Evolutionary conservation across 1,140 invertebrate genomes (phyloP), one percentile per base, ranked within the genome.

Genomic region (Radopholus similis): DNA sequence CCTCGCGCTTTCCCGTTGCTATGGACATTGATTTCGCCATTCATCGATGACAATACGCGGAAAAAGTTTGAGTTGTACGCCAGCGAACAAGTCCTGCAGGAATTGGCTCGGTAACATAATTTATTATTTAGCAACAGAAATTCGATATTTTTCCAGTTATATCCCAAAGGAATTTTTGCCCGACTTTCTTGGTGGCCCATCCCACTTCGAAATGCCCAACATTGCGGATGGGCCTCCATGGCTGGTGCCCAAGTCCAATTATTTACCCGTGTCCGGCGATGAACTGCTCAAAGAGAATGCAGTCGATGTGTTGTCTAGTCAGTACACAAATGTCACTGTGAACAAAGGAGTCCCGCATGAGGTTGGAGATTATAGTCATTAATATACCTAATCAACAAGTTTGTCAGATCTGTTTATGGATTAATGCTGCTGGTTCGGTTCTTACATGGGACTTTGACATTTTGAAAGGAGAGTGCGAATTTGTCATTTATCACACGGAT

Each of bases 381-480:
- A n/a, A 56, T 5, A 56, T 37, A 32, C 6, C 54, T 2, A 56
- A 42, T n/a, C 54, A 56, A 56, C 5, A 62, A 21, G 23, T 34
- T 58, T 40, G 5, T 5, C 28, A 64, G 64, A 83, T 85, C 44
- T 85, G 91, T 44, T 88, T 95, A 38, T 85, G 87, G 51, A 91
- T 91, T 66, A 87, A 89, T 44, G 91, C 93, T 83, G 88, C 88
- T 42, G 90, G 91, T 56, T 90, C 90, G 82, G 91, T 95, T 58
- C 87, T 96, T 13, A 95, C 92, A 18, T 96, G 93, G 93, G 93
- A 95, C 84, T 95, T 95, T 87, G 93, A 96, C 85, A 90, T 95
- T 8, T 87, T 94, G 83, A 88, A 91, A 51, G 90, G 91, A 76
- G 90, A 93, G 82, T 88, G 94, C 70, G 87, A 88, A 64, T 95